A percentile compares a stretch with the other conserved stretches of the same genome.
Conservation (phyloP, 2,888 invertebrate species). For the Serripes groenlandicus region DNA sequence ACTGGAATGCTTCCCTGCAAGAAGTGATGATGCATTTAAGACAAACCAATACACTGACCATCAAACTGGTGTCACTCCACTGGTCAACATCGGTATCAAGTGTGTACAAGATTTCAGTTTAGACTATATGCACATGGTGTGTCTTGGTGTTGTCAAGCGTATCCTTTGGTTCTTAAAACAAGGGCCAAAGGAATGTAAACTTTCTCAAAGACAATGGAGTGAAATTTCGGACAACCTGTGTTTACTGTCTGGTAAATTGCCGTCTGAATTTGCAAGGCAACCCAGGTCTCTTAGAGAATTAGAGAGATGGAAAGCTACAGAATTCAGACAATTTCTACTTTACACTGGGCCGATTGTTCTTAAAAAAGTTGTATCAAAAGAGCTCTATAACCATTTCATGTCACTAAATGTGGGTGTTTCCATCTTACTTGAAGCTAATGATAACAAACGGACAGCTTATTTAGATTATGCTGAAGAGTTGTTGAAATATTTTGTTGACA, state of each 20-base stretch:
- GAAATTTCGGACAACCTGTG: slow-evolving; percentile 30
- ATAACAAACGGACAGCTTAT: too few relatives aligned
- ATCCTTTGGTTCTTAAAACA: slow-evolving; percentile 65
- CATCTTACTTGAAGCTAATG: slow-evolving; percentile 51
- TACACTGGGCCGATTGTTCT: slow-evolving; percentile 78
- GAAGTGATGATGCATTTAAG: slow-evolving; percentile 65
- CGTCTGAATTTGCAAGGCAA: slow-evolving; percentile 76
- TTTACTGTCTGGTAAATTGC: slow-evolving; percentile 23
- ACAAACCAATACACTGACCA: slow-evolving; percentile 61
- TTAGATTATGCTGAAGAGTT: slow-evolving; percentile 73
- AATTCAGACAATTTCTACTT: slow-evolving; percentile 76
- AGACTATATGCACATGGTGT: slow-evolving; percentile 82
- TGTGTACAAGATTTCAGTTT: too few relatives aligned
- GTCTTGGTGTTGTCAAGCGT: slow-evolving; percentile 75
- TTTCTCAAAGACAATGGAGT: slow-evolving; percentile 11
- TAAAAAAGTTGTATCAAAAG: slow-evolving; percentile 52
- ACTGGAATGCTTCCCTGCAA: slow-evolving; percentile 31
- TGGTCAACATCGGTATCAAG: too few relatives aligned
- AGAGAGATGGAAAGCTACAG: slow-evolving; percentile 80
- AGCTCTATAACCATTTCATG: slow-evolving; percentile 51
- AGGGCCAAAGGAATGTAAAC: slow-evolving; percentile 54
- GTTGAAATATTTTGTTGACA: slow-evolving; percentile 72
- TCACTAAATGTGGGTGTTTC: slow-evolving; percentile 65
- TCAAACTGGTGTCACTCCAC: slow-evolving; percentile 66
- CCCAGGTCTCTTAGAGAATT: slow-evolving; percentile 72